These are phyloP conservation scores for Opisthograptis luteolata DNA, from an alignment of 2,888 invertebrate species.

Conservation along the genomic window DNA sequence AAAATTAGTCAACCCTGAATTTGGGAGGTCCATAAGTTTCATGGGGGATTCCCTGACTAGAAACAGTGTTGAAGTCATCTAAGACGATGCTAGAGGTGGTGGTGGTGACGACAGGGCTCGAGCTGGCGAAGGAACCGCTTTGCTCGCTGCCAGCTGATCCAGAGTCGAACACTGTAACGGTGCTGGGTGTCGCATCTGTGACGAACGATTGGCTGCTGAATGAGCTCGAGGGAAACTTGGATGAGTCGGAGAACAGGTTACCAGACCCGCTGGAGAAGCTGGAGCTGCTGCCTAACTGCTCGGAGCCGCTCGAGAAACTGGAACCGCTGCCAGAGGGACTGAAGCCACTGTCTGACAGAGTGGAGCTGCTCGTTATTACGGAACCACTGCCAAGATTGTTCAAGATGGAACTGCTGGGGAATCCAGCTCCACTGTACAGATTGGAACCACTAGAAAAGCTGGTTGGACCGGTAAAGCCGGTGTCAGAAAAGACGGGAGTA, in stretches of 20 bases:
- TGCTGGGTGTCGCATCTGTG: not conserved
- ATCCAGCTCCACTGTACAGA: not conserved
- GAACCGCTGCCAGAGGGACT: slow-evolving; percentile 2
- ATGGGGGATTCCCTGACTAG: slow-evolving; percentile 74
- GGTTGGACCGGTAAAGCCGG: slow-evolving; percentile 1
- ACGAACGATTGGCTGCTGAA: slow-evolving; percentile 8
- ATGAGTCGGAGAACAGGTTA: slow-evolving; percentile 23
- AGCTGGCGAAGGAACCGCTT: slow-evolving; percentile 26
- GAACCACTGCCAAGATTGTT: no score
- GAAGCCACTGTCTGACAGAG: slow-evolving; percentile 1
- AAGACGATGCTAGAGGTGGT: slow-evolving; percentile 44
- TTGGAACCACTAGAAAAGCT: not conserved
- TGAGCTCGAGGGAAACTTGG: slow-evolving; percentile 6
- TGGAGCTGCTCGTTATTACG: no score
- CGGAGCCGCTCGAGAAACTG: slow-evolving; percentile 8
- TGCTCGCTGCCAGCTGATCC: slow-evolving; percentile 24
- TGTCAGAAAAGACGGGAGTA: slow-evolving; percentile 11
- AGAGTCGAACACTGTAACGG: slow-evolving; percentile 2
- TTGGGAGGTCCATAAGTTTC: slow-evolving; percentile 73
- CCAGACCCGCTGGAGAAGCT: slow-evolving; percentile 4
- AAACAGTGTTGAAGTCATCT: slow-evolving; percentile 50
- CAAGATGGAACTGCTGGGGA: not conserved
- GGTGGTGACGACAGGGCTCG: slow-evolving; percentile 34
- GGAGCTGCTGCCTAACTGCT: not conserved
- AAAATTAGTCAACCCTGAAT: slow-evolving; percentile 53